Conservation (phyloP, 2,797 vertebrate species). For the Euphonia xanthogaster region DNA sequence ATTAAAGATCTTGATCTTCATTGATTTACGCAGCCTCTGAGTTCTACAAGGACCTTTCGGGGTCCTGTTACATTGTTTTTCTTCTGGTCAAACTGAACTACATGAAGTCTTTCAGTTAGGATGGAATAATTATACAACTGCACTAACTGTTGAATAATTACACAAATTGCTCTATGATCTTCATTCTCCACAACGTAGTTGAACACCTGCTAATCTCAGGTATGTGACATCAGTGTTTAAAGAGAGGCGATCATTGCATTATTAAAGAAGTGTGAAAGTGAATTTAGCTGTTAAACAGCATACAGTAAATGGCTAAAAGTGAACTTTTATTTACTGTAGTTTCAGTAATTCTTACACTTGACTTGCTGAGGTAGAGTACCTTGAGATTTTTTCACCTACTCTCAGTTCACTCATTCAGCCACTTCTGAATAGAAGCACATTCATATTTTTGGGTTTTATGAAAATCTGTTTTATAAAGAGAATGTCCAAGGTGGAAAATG, state of each 20-base stretch:
- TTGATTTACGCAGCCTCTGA: not conserved
- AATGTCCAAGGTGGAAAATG: not conserved
- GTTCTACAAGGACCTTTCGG: accelerated
- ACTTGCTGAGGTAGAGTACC: not conserved
- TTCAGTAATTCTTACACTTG: not conserved
- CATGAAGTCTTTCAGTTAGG: not conserved
- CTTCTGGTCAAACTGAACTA: not conserved
- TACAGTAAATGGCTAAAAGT: not conserved
- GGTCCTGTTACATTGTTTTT: not conserved
- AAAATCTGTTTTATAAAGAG: not conserved
- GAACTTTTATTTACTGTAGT: not conserved
- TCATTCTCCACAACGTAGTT: not conserved
- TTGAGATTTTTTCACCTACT: not conserved
- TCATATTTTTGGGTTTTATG: not conserved
- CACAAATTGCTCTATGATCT: not conserved
- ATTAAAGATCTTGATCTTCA: not conserved
- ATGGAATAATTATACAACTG: not conserved
- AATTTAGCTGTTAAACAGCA: not conserved
- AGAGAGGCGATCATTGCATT: not conserved
- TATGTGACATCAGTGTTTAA: not conserved
- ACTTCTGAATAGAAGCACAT: not conserved
- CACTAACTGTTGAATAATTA: no score
- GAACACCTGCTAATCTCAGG: not conserved
- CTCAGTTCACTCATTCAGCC: not conserved
- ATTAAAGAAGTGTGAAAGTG: not conserved